Conservation (phyloP, 2,113 vertebrate genomes). For the Entelurus aequoreus region DNA sequence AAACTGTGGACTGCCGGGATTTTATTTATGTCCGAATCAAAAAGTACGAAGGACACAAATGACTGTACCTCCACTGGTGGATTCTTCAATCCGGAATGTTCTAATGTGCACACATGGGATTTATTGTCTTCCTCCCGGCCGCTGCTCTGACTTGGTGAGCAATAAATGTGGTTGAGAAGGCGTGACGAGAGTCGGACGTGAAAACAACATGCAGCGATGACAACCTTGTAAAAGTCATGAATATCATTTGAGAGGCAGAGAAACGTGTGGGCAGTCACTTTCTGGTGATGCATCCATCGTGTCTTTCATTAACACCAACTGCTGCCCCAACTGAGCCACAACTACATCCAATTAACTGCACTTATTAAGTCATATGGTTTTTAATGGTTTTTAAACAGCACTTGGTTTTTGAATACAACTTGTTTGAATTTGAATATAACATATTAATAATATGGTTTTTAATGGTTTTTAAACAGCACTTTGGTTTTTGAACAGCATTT, state of each 20-base stretch:
- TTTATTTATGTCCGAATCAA: constrained; percentile 51
- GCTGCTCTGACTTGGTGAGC: constrained; percentile 17
- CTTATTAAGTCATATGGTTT: too few species aligned
- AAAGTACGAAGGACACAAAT: constrained; percentile 48
- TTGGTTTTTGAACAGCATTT: too few species aligned
- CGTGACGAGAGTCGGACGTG: constrained; percentile 16
- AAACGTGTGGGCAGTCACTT: background rate
- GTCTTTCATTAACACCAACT: constrained; percentile 11
- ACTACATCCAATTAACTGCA: background rate
- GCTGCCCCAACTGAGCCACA: constrained; percentile 1
- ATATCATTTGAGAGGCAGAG: constrained; percentile 26
- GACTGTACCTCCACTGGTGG: constrained; percentile 25
- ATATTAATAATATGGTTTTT: too few species aligned
- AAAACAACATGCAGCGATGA: constrained; percentile 20
- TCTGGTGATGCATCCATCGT: background rate
- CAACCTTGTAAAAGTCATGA: constrained; percentile 24
- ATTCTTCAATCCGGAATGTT: constrained; percentile 33
- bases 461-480: too few species aligned
- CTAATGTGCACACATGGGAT: constrained; percentile 53
- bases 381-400: too few species aligned
- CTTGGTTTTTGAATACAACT: too few species aligned
- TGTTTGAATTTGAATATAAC: too few species aligned
- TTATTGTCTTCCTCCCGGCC: constrained; percentile 5
- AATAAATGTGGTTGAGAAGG: constrained; percentile 24
- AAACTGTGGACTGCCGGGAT: constrained; percentile 47